phyloP scores from a whole-genome alignment of 2,113 vertebrate genomes.

The Nerophis lumbriciformis region DNA sequence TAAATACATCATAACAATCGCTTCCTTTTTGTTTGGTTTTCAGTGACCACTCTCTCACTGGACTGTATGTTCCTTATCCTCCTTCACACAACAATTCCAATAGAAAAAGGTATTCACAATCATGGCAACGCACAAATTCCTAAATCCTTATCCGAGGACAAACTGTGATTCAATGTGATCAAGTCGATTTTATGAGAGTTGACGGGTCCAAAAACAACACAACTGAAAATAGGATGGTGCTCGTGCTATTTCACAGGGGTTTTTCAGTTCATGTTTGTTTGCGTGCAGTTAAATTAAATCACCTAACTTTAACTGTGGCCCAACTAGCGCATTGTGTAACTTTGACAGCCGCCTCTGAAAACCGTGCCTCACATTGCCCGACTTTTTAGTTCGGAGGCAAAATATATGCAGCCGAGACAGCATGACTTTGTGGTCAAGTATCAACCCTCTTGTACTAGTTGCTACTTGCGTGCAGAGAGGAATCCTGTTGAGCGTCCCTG shows the following conservation, averaged over 20 bases:
- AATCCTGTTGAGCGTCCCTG: conserved; percentile 54
- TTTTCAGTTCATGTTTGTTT: too few relatives aligned
- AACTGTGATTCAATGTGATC: not conserved
- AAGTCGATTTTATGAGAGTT: not conserved
- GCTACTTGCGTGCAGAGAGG: conserved; percentile 65
- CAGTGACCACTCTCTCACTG: too few relatives aligned
- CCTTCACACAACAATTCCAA: not conserved
- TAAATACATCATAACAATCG: too few relatives aligned
- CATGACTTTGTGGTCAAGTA: conserved; percentile 28
- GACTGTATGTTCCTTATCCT: too few relatives aligned
- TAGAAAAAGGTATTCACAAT: not conserved
- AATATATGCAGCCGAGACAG: conserved; percentile 22
- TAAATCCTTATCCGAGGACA: not conserved
- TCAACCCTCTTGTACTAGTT: conserved; percentile 41
- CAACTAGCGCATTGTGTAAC: not conserved
- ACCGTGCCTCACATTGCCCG: not conserved
- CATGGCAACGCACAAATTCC: not conserved
- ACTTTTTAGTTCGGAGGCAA: conserved; percentile 3
- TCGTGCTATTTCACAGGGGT: too few relatives aligned
- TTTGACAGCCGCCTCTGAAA: not conserved
- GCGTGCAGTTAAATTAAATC: not conserved
- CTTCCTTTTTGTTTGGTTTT: too few relatives aligned
- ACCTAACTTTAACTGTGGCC: not conserved
- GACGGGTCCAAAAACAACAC: not conserved
- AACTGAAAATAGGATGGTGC: not conserved